Conservation (phyloP, 2,888 invertebrate genomes). For the Drosophila hamatofila region DNA sequence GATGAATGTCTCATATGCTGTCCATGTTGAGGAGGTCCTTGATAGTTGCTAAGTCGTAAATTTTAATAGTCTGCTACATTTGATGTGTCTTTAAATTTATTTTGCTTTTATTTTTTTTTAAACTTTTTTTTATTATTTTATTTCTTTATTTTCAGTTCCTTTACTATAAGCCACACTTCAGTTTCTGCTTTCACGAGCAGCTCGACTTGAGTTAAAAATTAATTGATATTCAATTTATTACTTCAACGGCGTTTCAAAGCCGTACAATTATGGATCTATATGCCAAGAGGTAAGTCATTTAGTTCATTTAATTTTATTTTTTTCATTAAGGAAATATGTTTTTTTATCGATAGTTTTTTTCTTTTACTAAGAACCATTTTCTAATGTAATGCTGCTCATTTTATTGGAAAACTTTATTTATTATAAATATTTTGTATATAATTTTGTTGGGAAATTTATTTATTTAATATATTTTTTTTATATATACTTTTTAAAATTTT, state of each 20-base stretch:
- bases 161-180: constrained; percentile 25
- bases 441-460: too few species aligned
- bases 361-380: neutral
- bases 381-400: too few species aligned
- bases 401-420: too few species aligned
- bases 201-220: constrained; percentile 17
- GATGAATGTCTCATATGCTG: constrained; percentile 48
- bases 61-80: constrained; percentile 31
- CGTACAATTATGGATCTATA: constrained; percentile 81
- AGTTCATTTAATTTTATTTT: neutral
- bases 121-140: neutral
- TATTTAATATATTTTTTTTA: too few species aligned
- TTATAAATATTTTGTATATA: too few species aligned
- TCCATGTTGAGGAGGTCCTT: constrained; percentile 41
- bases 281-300: constrained; percentile 71
- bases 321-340: neutral
- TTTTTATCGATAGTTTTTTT: neutral
- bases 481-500: too few species aligned
- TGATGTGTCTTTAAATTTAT: constrained; percentile 3
- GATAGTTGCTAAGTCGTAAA: constrained; percentile 41
- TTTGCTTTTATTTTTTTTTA: neutral
- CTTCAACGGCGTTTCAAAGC: constrained; percentile 68
- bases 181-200: constrained; percentile 36
- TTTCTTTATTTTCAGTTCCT: constrained; percentile 45
- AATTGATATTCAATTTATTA: constrained; percentile 23